Percentiles rank a stretch among this genome's conserved stretches.
Evolutionary conservation across 2,113 vertebrate species (phyloP).

Genomic region (Scomber colias): DNA sequence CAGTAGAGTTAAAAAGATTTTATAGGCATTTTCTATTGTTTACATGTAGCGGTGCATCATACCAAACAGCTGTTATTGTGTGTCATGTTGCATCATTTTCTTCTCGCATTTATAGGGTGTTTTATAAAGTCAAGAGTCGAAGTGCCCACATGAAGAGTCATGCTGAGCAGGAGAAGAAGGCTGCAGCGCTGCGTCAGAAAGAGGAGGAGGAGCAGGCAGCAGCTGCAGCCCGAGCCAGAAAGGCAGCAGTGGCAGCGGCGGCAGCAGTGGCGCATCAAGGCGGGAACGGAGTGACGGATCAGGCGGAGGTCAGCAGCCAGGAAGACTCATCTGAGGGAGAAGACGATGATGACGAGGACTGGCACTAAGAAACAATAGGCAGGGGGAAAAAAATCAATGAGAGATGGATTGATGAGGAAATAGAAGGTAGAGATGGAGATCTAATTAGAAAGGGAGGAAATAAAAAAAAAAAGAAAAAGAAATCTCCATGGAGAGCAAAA

Average conservation of each 20-base stretch:
- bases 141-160: slow-evolving; percentile 99
- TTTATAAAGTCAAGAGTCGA: slow-evolving; percentile 97
- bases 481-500: slow-evolving; percentile 1
- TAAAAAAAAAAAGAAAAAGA: slow-evolving; percentile 1
- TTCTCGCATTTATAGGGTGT: slow-evolving; percentile 85
- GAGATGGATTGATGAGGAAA: slow-evolving; percentile 17
- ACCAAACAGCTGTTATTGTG: background rate
- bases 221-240: slow-evolving; percentile 61
- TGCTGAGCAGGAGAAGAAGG: slow-evolving; percentile 97
- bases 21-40: background rate
- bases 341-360: slow-evolving; percentile 85
- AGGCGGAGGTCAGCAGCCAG: slow-evolving; percentile 76
- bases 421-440: slow-evolving; percentile 17
- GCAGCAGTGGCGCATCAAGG: background rate
- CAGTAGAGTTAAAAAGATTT: background rate
- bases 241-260: slow-evolving; percentile 13
- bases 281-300: slow-evolving; percentile 70
- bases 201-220: slow-evolving; percentile 86
- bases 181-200: slow-evolving; percentile 88
- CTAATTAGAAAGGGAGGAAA: slow-evolving; percentile 15
- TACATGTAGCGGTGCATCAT: background rate
- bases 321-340: slow-evolving; percentile 84
- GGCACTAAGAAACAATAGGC: slow-evolving; percentile 72
- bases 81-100: background rate
- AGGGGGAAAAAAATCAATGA: slow-evolving; percentile 4